A percentile compares a stretch with the other conserved stretches of the same genome.
Evolutionary conservation across 2,888 invertebrate species (phyloP).

Genomic region (Nomada flava): DNA sequence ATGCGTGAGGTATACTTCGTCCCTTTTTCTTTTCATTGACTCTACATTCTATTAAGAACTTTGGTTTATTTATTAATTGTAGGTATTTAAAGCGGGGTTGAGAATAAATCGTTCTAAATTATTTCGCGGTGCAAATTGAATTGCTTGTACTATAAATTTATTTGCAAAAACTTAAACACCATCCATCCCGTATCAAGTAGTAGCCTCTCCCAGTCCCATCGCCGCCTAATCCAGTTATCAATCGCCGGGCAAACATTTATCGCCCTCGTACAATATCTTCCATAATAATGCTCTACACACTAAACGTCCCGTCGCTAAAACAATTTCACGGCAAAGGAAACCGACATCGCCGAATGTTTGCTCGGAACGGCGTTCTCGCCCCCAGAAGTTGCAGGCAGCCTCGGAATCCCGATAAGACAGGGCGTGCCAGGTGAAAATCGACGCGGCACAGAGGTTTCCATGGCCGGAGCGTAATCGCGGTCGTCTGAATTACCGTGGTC

Average conservation of each 20-base stretch:
- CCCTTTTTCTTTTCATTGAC: too few species aligned
- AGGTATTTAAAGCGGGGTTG: too few species aligned
- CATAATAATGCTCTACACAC: background rate
- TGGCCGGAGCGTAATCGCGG: constrained; percentile 64
- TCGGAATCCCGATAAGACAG: constrained; percentile 38
- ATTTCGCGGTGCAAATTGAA: too few species aligned
- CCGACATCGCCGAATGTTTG: background rate
- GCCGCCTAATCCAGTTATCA: too few species aligned
- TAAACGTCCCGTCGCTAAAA: background rate
- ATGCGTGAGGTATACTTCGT: too few species aligned
- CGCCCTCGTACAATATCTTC: background rate
- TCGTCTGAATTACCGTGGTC: constrained; percentile 70
- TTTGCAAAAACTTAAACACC: too few species aligned
- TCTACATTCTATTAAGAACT: too few species aligned
- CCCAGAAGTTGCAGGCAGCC: background rate
- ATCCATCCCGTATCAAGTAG: too few species aligned
- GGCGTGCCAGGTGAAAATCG: constrained; percentile 64
- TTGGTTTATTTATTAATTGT: too few species aligned
- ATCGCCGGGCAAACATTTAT: background rate
- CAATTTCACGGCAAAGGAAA: background rate
- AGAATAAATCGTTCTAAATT: too few species aligned
- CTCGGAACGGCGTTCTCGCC: constrained; percentile 1
- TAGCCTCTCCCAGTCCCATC: too few species aligned
- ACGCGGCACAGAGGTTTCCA: constrained; percentile 50
- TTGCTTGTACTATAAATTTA: too few species aligned